Conservation (phyloP, 2,888 invertebrate genomes). For the Scaptomyza flava region DNA sequence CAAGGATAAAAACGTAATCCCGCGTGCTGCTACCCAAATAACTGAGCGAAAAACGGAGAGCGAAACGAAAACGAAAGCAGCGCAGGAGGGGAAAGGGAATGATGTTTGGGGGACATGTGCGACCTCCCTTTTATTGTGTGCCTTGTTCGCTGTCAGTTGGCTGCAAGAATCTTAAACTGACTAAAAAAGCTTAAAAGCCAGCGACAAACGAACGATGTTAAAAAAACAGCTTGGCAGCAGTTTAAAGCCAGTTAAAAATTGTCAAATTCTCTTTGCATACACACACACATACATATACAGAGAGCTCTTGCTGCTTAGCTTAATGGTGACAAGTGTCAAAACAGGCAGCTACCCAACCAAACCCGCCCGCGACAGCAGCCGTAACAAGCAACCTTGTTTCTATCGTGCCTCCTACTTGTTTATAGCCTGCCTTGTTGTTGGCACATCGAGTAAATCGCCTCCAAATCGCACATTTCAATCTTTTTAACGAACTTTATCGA, state of each 20-base stretch:
- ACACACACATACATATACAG: constrained; percentile 6
- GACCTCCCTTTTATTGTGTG: constrained; percentile 12
- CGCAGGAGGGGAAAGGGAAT: background rate
- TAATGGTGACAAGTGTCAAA: constrained; percentile 78
- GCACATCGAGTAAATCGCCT: constrained; percentile 67
- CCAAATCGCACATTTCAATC: constrained; percentile 76
- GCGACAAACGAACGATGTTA: constrained; percentile 46
- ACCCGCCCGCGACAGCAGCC: background rate
- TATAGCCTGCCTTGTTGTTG: constrained; percentile 42
- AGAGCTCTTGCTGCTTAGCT: constrained; percentile 62
- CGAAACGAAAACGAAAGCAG: constrained; percentile 35
- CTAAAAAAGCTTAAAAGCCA: constrained; percentile 72
- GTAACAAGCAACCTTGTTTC: constrained; percentile 43
- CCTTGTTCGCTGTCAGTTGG: constrained; percentile 51
- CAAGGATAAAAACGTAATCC: constrained; percentile 76
- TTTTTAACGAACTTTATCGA: constrained; percentile 79
- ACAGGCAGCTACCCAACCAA: constrained; percentile 33
- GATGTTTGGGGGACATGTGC: constrained; percentile 31
- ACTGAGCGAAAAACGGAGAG: constrained; percentile 44
- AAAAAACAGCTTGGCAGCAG: constrained; percentile 51
- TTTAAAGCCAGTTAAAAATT: constrained; percentile 61
- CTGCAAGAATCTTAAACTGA: constrained; percentile 74
- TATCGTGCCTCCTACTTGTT: background rate
- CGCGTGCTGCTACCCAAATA: constrained; percentile 69
- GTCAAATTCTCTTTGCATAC: constrained; percentile 24